Conservation (phyloP, 2,113 vertebrate species). For the Chaetura pelagica region DNA sequence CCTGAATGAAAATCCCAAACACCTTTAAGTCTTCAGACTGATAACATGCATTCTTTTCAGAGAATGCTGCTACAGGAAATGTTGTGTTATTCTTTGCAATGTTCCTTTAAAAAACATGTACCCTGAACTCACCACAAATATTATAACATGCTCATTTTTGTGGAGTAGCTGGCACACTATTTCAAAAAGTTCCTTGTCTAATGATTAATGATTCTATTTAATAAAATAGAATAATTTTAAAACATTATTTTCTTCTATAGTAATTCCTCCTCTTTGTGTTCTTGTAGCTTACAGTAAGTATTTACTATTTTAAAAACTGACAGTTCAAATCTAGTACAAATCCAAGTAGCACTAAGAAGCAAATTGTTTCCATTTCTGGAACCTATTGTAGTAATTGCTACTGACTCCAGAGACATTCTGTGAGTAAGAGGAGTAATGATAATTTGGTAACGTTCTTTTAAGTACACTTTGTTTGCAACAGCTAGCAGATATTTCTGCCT, state of each 20-base stretch:
- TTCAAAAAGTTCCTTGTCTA: background rate
- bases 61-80: background rate
- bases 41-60: background rate
- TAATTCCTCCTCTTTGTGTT: background rate
- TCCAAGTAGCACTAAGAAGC: slow-evolving; percentile 51
- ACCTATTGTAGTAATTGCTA: slow-evolving; percentile 58
- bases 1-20: background rate
- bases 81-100: background rate
- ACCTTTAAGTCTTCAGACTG: background rate
- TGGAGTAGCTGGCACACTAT: background rate
- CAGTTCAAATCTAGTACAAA: slow-evolving; percentile 49
- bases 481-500: slow-evolving; percentile 38
- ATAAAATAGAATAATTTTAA: background rate
- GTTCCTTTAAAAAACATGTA: background rate
- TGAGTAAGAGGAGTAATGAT: slow-evolving; percentile 45
- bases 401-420: slow-evolving; percentile 50
- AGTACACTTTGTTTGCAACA: slow-evolving; percentile 39
- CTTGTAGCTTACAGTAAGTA: background rate
- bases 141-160: background rate
- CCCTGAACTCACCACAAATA: background rate
- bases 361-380: slow-evolving; percentile 66
- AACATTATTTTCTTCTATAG: background rate
- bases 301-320: slow-evolving; percentile 42
- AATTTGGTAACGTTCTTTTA: slow-evolving; percentile 53
- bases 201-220: background rate